Conservation (phyloP, 92 coral and sea anemone genomes). For the Plumapathes pennacea region DNA sequence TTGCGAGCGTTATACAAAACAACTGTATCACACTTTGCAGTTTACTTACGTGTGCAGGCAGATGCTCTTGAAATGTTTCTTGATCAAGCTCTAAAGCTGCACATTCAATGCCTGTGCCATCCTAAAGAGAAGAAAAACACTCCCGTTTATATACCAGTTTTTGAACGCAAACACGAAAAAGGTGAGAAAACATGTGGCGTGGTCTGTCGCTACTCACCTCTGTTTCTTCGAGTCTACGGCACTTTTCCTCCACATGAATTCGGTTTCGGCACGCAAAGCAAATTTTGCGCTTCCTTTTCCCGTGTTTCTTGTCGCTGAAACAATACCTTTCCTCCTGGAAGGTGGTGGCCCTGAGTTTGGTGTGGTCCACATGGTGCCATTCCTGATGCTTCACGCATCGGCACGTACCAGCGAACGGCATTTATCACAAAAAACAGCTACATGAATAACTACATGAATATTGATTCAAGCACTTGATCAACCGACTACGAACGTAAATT, state of each 20-base stretch:
- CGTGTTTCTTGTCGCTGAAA: constrained; percentile 13
- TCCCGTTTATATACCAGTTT: no score
- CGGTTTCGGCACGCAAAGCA: constrained; percentile 30
- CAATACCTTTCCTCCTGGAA: constrained; percentile 14
- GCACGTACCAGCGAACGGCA: constrained; percentile 16
- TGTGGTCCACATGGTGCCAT: constrained; percentile 9
- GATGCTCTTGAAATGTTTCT: no score
- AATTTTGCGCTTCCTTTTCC: constrained; percentile 29
- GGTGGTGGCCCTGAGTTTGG: constrained; percentile 11
- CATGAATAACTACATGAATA: not conserved
- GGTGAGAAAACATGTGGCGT: constrained; percentile 11
- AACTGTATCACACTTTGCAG: no score
- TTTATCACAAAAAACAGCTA: constrained; percentile 10
- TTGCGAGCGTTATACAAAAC: no score
- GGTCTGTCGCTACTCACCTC: constrained; percentile 9
- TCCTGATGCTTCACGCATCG: constrained; percentile 8
- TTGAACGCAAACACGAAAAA: no score
- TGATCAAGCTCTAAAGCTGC: no score
- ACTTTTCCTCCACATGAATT: constrained; percentile 32
- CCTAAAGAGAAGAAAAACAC: no score
- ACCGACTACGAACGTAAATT: not conserved
- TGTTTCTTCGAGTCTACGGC: constrained; percentile 12
- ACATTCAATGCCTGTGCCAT: no score
- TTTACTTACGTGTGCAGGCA: constrained; percentile 2
- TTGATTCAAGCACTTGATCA: not conserved